Conservation (phyloP, 2,888 invertebrate genomes). For the Coleophora flavipennella region DNA sequence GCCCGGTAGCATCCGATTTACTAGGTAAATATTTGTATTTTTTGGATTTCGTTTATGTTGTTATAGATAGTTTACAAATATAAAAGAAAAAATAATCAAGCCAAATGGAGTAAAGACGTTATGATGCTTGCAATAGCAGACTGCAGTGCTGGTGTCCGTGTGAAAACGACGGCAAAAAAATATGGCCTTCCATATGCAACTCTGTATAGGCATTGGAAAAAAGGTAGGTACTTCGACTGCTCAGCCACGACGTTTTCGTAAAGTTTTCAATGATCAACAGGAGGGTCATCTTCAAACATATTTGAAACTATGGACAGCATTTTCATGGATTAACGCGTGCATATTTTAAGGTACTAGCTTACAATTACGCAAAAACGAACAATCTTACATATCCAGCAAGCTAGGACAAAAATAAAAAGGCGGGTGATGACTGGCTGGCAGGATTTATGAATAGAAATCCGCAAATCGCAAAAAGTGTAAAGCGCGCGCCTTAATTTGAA, state of each 20-base stretch:
- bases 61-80: conserved; percentile 3
- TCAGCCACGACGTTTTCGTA: conserved; percentile 2
- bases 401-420: conserved; percentile 4
- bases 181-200: conserved; percentile 8
- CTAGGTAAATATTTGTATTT: not conserved
- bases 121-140: conserved; percentile 7
- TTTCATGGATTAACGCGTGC: conserved; percentile 2
- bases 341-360: not conserved
- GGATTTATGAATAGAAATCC: conserved; percentile 4
- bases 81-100: conserved; percentile 5
- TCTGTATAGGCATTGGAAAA: conserved; percentile 7
- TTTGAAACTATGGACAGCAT: conserved; percentile 1
- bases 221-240: conserved; percentile 1
- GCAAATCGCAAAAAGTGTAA: not conserved
- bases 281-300: conserved; percentile 1
- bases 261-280: conserved; percentile 3
- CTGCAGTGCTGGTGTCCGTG: conserved; percentile 4
- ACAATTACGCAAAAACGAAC: conserved; percentile 1
- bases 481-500: too few species aligned
- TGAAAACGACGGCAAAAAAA: conserved; percentile 7
- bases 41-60: not conserved
- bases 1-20: not conserved
- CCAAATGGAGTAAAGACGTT: conserved; percentile 6
- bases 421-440: conserved; percentile 3
- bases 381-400: conserved; percentile 1